Conservation (phyloP, 2,113 vertebrate species). For the Ariopsis seemanni region DNA sequence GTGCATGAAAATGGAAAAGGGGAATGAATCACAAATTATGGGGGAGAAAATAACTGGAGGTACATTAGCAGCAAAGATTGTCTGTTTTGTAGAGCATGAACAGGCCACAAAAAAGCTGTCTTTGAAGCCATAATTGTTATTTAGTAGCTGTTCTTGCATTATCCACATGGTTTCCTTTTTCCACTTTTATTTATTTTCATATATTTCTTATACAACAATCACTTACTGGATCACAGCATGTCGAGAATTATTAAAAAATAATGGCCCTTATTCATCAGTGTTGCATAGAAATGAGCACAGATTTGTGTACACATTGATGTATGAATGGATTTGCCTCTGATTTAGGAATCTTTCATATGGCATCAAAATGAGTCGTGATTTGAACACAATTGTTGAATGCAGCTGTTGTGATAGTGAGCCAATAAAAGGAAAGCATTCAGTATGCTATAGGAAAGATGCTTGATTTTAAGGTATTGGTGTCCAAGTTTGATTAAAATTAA, state of each 20-base stretch:
- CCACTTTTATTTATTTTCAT: background rate
- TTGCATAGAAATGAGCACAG: background rate
- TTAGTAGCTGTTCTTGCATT: background rate
- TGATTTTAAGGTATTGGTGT: background rate
- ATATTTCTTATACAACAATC: background rate
- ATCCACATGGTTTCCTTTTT: background rate
- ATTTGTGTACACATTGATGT: background rate
- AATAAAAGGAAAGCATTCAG: background rate
- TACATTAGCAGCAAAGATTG: background rate
- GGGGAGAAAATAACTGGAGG: background rate
- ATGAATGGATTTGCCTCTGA: background rate
- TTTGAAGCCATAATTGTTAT: slow-evolving; percentile 13
- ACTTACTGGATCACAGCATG: background rate
- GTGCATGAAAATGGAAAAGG: background rate
- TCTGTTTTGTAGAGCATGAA: slow-evolving; percentile 10
- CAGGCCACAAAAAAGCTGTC: background rate
- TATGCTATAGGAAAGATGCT: background rate
- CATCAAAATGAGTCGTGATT: background rate
- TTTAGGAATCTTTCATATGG: background rate
- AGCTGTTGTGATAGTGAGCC: background rate
- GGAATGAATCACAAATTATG: background rate
- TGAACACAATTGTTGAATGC: background rate
- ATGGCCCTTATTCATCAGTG: slow-evolving; percentile 4
- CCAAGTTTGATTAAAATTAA: background rate
- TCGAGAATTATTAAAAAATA: slow-evolving; percentile 6